Conservation (phyloP, 2,888 invertebrate species). For the Petrolisthes cinctipes region DNA sequence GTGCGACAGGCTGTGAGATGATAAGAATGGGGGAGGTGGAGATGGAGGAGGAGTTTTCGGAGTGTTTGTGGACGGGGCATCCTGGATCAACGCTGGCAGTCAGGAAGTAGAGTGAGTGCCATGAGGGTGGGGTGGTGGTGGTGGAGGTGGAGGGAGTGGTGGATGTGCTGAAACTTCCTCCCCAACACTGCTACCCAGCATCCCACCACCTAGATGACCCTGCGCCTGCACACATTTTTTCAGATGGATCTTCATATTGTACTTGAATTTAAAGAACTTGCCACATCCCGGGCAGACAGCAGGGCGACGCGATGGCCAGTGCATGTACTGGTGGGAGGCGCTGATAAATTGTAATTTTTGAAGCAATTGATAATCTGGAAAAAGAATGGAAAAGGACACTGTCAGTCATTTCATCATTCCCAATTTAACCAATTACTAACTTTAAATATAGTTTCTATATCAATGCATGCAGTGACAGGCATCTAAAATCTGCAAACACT, state of each 20-base stretch:
- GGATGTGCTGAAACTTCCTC: constrained; percentile 52
- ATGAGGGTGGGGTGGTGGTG: constrained; percentile 54
- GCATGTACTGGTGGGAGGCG: constrained; percentile 66
- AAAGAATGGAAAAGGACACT: constrained; percentile 65
- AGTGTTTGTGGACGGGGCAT: constrained; percentile 50
- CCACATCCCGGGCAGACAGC: constrained; percentile 65
- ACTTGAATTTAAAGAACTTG: constrained; percentile 66
- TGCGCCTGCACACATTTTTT: constrained; percentile 64
- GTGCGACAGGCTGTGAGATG: constrained; percentile 35
- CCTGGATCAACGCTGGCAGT: constrained; percentile 61
- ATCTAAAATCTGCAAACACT: constrained; percentile 46
- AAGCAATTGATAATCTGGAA: constrained; percentile 66
- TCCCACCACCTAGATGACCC: constrained; percentile 56
- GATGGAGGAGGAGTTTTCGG: constrained; percentile 43
- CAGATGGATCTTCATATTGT: constrained; percentile 66
- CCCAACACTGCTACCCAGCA: constrained; percentile 51
- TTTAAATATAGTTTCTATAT: constrained; percentile 56
- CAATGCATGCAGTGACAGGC: constrained; percentile 62
- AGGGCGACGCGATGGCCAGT: constrained; percentile 65
- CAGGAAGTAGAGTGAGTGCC: constrained; percentile 64
- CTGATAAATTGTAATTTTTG: constrained; percentile 66
- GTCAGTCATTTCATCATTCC: constrained; percentile 63
- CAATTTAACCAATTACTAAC: constrained; percentile 60
- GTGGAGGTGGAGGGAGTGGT: constrained; percentile 48
- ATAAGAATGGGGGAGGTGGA: constrained; percentile 37